Base-by-base conservation (phyloP, 2,113 vertebrate genomes). In the Poeciliopsis occidentalis region DNA sequence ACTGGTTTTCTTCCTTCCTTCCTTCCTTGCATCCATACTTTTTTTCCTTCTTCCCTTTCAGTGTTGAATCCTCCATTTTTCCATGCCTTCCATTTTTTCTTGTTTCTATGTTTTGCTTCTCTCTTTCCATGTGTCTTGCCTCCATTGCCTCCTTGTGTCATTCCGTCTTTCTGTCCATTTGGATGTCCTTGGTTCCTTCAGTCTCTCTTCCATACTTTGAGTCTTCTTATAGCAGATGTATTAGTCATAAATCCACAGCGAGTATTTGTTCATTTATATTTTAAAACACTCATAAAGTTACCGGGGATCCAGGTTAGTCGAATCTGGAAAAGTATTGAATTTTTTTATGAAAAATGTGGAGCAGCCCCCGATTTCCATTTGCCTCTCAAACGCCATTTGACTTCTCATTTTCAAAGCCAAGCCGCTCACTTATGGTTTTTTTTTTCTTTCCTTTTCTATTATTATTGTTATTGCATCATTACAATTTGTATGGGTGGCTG, bases 381-480 rank as follows among this genome's bases (percentile, higher is more conserved):
- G 76, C 71, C 73, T 74, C 73, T 73, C 54, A 85, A 86, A 86
- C 79, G 89, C 76, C 87, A 80, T 64, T 24, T 68, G 85, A 86
- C 78, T 88, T 85, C 73, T 86, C 75, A 80, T 89, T 87, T 79
- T 54, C 75, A 69, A 44, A 82, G 66, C 82, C 80, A 73, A 74
- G 79, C 71, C 32, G 57, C 68, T 69, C 22, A 62, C 30, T 60
- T 64, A 66, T 81, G 69, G 63, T 77, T 75, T 71, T 64, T 15
- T 15, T 41, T 41, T 41, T 41, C 1, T 41, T 41, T 41, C 13
- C 12, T 15, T 41, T 54, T 54, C 6, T 54, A 8, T 22, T 24
- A 7, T 54, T 22, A 37, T n/a, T 7, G 80, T 85, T 80, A 90
- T 86, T 72, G 85, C 71, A 41, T 41, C 76, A 65, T 86, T 81